A percentile compares a stretch with the other conserved stretches of the same genome.
Conservation (phyloP, 2,113 vertebrate genomes). For the Oreamnos americanus region DNA sequence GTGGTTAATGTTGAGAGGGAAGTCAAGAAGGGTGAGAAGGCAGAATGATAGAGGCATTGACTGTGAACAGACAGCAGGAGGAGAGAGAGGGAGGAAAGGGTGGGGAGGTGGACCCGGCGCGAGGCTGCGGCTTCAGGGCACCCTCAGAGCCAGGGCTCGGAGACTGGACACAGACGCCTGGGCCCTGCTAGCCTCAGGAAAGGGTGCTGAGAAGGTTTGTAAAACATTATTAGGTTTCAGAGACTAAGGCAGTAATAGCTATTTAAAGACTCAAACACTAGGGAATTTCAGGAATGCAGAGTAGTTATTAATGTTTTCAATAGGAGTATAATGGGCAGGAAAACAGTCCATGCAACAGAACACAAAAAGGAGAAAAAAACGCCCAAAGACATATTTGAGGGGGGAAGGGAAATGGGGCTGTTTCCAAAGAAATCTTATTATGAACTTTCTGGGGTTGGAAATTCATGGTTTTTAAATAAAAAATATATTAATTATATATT, state of each 20-base stretch:
- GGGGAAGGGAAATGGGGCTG: neutral
- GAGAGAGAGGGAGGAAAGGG: neutral
- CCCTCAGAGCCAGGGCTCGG: too few relatives aligned
- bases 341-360: neutral
- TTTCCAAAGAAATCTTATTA: neutral
- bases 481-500: neutral
- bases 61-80: neutral
- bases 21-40: neutral
- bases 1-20: neutral
- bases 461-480: neutral
- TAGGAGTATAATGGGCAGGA: neutral
- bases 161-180: neutral
- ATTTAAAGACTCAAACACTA: neutral
- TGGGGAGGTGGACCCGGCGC: rapidly evolving
- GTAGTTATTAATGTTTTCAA: neutral
- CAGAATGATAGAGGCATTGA: neutral
- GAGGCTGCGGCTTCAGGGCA: rapidly evolving
- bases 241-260: neutral
- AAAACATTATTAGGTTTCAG: neutral
- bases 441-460: neutral
- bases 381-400: neutral
- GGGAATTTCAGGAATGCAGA: neutral
- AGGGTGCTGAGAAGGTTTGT: neutral
- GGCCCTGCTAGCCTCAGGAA: neutral
- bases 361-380: neutral